Evolutionary conservation across 2,888 invertebrate genomes (phyloP), one percentile per base, ranked within the genome.

Genomic region (Trypoxylon attenuatum): DNA sequence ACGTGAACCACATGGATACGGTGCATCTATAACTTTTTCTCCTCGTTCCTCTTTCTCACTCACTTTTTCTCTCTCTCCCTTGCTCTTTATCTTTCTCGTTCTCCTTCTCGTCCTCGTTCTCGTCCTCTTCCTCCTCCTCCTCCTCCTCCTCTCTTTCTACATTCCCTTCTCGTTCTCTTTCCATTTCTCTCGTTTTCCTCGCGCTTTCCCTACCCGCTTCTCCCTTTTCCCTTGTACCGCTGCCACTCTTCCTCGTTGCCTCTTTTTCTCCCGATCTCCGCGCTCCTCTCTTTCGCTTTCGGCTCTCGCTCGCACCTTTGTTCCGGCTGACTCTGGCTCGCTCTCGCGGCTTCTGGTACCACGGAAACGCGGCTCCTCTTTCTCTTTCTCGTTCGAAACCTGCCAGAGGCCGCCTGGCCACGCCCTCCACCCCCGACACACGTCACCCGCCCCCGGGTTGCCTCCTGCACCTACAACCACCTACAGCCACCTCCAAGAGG

Each of bases 361-460:
- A 75, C 78, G 76, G 76, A 75, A 76, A 76, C 78, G 67, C 78
- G 73, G 60, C 65, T 78, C 73, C 76, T 81, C 77, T 76, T 80
- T 77, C 78, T 80, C 78, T 83, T 77, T 80, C 77, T 79, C 81
- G 79, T 78, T 80, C 73, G 78, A 78, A 82, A 84, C 79, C 81
- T 81, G 76, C 76, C 76, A 79, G 79, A 80, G 82, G 79, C 76
- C 79, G 78, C 78, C 78, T 78, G 79, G 82, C 83, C 84, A 84
- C 83, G 83, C 84, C 84, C 82, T 66, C 78, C 80, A 77, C 77
- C 79, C 78, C 69, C 65, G 57, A 73, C 33, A 13, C 33, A 33
- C 66, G 67, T 70, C 61, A 62, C 72, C 68, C 69, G 62, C 63
- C 64, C 66, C 58, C 71, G 60, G n/a, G n/a, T n/a, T n/a, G 63